Evolutionary conservation across 2,888 invertebrate species (phyloP).

Genomic region (Nineta flava): DNA sequence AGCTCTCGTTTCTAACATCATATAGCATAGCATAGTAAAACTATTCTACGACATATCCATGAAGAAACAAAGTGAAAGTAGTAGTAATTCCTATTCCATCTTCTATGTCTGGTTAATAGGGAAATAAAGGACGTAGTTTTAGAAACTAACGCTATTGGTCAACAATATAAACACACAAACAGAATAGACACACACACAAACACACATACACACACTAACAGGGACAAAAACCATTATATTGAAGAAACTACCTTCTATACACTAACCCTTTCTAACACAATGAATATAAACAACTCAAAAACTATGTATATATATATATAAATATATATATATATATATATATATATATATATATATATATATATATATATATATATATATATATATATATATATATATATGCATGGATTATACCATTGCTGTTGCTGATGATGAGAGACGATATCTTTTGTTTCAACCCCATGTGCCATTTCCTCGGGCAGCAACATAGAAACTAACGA

Average conservation of each 20-base stretch:
- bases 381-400: no score
- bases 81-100: not conserved
- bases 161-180: not conserved
- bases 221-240: not conserved
- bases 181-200: not conserved
- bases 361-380: no score
- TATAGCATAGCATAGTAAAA: no score
- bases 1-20: no score
- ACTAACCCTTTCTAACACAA: no score
- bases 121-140: not conserved
- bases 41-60: no score
- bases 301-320: no score
- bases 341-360: no score
- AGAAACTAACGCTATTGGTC: constrained; percentile 1
- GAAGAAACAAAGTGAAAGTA: not conserved
- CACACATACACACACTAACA: not conserved
- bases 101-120: not conserved
- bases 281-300: no score
- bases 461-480: constrained; percentile 3
- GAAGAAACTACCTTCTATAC: not conserved
- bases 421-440: not conserved
- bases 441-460: constrained; percentile 5
- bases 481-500: not conserved
- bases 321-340: no score
- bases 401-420: not conserved